Conservation (phyloP, 2,888 invertebrate species). For the Phragmatobia fuliginosa region DNA sequence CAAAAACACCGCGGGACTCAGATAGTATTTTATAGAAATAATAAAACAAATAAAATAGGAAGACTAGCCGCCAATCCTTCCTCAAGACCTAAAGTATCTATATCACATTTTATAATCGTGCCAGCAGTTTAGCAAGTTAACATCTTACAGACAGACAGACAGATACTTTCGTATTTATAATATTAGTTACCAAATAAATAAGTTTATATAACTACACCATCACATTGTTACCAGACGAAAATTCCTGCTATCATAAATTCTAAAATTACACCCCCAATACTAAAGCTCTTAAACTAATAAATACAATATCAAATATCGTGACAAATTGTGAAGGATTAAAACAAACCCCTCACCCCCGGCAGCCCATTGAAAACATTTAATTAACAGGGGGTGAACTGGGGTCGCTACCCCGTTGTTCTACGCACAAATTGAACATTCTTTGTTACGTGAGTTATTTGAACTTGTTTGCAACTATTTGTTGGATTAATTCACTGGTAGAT, state of each 20-base stretch:
- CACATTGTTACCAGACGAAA: background rate
- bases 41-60: too few relatives aligned
- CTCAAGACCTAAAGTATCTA: too few relatives aligned
- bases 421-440: slow-evolving; percentile 50
- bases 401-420: slow-evolving; percentile 40
- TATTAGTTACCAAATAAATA: background rate
- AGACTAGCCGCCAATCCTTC: too few relatives aligned
- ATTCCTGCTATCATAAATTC: background rate
- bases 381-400: slow-evolving; percentile 42
- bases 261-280: slow-evolving; percentile 24
- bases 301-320: slow-evolving; percentile 51
- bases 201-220: background rate
- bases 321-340: slow-evolving; percentile 45
- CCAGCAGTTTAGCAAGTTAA: too few relatives aligned
- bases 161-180: too few relatives aligned
- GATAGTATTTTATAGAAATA: too few relatives aligned
- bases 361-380: slow-evolving; percentile 49
- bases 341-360: slow-evolving; percentile 7
- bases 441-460: slow-evolving; percentile 39
- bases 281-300: slow-evolving; percentile 38
- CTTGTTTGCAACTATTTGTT: slow-evolving; percentile 31
- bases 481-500: slow-evolving; percentile 10
- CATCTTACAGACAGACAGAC: too few relatives aligned
- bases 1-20: too few relatives aligned
- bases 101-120: too few relatives aligned